Percentiles rank a stretch among this genome's conserved stretches.
Conservation (phyloP, 2,113 vertebrate genomes). For the Heterotilapia buettikoferi region DNA sequence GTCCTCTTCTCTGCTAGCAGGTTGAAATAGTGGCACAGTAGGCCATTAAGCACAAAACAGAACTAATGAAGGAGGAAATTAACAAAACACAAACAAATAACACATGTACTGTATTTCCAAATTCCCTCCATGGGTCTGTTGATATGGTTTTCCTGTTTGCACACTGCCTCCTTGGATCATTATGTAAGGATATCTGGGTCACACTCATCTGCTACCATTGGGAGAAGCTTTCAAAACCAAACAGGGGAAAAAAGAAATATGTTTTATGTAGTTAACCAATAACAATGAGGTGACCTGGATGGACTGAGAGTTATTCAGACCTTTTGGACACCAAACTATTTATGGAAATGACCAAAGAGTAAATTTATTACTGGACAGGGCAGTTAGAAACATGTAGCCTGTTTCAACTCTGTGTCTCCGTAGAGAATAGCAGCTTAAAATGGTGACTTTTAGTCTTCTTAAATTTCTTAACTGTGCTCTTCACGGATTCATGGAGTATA, state of each 20-base stretch:
- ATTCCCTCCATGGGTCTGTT: slow-evolving; percentile 1
- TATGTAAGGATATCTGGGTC: slow-evolving; percentile 44
- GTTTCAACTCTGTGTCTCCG: not conserved
- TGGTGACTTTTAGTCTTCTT: not conserved
- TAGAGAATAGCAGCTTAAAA: not conserved
- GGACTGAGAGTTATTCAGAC: not conserved
- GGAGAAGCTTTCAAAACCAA: slow-evolving; percentile 16
- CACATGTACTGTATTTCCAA: slow-evolving; percentile 25
- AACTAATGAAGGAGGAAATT: slow-evolving; percentile 70
- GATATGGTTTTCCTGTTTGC: not conserved
- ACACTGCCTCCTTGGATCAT: slow-evolving; percentile 17
- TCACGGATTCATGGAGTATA: not conserved
- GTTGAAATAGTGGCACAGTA: slow-evolving; percentile 32
- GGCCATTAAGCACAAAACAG: slow-evolving; percentile 50
- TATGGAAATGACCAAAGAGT: slow-evolving; percentile 19
- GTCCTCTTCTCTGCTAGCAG: slow-evolving; percentile 20
- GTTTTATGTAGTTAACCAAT: not conserved
- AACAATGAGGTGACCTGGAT: slow-evolving; percentile 16
- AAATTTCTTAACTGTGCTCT: not conserved
- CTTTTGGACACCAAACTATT: not conserved
- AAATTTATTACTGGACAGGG: not conserved
- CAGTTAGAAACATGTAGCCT: not conserved
- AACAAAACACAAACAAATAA: slow-evolving; percentile 56
- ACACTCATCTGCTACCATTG: slow-evolving; percentile 11
- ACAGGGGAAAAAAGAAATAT: not conserved